phyloP scores from a whole-genome alignment of 2,113 vertebrate species.

The Rhinichthys klamathensis region DNA sequence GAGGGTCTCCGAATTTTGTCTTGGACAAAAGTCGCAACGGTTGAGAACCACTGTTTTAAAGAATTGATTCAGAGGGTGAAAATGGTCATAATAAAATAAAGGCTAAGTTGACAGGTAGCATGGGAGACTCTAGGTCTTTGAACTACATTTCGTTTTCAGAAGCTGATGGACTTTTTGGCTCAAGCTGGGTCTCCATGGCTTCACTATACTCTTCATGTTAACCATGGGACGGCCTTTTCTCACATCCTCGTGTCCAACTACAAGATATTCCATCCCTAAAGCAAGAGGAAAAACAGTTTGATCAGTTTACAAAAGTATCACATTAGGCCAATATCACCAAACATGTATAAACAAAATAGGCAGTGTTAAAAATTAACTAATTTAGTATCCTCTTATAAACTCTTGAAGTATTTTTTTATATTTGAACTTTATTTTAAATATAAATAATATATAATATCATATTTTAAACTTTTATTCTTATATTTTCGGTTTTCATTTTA shows the following conservation, averaged over 20 bases:
- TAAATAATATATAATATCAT: no score
- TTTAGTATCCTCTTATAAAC: neutral
- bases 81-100: neutral
- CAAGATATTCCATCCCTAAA: conserved; percentile 85
- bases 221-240: conserved; percentile 86
- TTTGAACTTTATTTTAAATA: no score
- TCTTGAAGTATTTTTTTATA: neutral
- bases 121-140: conserved; percentile 58
- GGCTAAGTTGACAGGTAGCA: neutral
- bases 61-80: neutral
- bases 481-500: no score
- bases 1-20: neutral
- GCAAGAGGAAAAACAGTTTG: neutral
- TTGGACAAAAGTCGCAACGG: neutral
- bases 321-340: neutral
- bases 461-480: no score
- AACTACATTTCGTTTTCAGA: conserved; percentile 88
- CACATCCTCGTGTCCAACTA: conserved; percentile 89
- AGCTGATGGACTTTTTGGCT: conserved; percentile 89
- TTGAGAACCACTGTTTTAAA: neutral
- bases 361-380: neutral
- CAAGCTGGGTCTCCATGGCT: conserved; percentile 89
- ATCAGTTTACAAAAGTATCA: neutral
- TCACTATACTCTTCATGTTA: conserved; percentile 98
- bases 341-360: neutral